phyloP scores from a whole-genome alignment of 1,140 invertebrate genomes.

The Planococcus citri region DNA sequence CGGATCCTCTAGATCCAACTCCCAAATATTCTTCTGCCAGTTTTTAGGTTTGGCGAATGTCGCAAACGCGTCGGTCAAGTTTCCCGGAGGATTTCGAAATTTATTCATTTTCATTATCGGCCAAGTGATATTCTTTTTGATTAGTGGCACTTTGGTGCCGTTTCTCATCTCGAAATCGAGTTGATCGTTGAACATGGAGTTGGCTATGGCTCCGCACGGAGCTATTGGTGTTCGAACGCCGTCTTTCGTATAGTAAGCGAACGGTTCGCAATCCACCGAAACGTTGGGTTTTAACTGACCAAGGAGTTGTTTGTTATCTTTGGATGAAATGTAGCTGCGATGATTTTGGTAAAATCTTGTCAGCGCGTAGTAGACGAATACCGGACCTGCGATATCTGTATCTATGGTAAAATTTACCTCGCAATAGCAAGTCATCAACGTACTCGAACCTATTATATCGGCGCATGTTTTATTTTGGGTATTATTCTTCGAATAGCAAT shows the following conservation, averaged over 20 bases:
- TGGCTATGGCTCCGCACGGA: conserved; percentile 98
- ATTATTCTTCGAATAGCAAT: not conserved
- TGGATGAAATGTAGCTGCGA: conserved; percentile 91
- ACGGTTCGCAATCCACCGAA: conserved; percentile 58
- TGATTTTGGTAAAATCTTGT: conserved; percentile 99
- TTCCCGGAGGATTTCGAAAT: not conserved
- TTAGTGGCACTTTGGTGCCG: not conserved
- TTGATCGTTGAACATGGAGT: conserved; percentile 89
- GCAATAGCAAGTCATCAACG: not conserved
- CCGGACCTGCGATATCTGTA: conserved; percentile 31
- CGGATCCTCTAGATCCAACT: conserved; percentile 56
- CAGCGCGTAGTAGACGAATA: conserved; percentile 95
- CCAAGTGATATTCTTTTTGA: not conserved
- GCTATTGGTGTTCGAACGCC: conserved; percentile 48
- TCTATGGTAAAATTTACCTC: not conserved
- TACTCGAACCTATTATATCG: not conserved
- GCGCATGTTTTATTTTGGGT: not conserved
- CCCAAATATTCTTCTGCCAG: conserved; percentile 66
- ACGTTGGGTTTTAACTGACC: conserved; percentile 50
- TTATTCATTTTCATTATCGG: not conserved
- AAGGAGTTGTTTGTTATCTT: conserved; percentile 87
- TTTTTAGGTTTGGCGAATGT: conserved; percentile 54
- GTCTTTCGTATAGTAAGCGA: conserved; percentile 34
- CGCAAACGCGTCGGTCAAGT: conserved; percentile 35
- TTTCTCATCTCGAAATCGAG: not conserved